Conservation (phyloP, 1,140 invertebrate genomes). For the Drosophila kohkoa region DNA sequence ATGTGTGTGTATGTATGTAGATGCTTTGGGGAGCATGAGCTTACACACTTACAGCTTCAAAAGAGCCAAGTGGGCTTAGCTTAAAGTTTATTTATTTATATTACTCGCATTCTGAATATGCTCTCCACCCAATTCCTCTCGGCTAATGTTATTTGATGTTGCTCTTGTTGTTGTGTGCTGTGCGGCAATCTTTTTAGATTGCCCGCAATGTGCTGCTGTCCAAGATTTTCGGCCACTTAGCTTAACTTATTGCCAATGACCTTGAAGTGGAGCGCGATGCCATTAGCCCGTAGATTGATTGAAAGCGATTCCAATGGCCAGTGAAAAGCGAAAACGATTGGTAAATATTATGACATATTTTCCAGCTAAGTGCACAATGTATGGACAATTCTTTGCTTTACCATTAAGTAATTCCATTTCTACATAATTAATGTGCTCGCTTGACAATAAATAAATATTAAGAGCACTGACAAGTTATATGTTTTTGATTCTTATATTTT, state of each 20-base stretch:
- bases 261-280: slow-evolving; percentile 13
- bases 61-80: slow-evolving; percentile 49
- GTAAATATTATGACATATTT: slow-evolving; percentile 30
- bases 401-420: not conserved
- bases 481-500: too few species aligned
- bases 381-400: not conserved
- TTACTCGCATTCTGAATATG: slow-evolving; percentile 26
- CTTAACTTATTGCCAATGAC: slow-evolving; percentile 27
- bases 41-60: slow-evolving; percentile 22
- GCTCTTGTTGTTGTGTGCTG: not conserved
- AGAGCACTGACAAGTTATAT: too few species aligned
- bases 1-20: not conserved
- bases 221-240: slow-evolving; percentile 21
- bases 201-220: not conserved
- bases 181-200: not conserved
- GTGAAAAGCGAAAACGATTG: slow-evolving; percentile 7
- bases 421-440: not conserved
- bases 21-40: slow-evolving; percentile 10
- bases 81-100: slow-evolving; percentile 56
- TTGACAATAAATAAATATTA: not conserved
- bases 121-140: not conserved
- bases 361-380: not conserved
- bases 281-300: slow-evolving; percentile 18
- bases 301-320: slow-evolving; percentile 21
- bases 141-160: slow-evolving; percentile 21